These are phyloP conservation scores for Agrochola lota DNA, from an alignment of 2,888 invertebrate species.

Conservation along the genomic window DNA sequence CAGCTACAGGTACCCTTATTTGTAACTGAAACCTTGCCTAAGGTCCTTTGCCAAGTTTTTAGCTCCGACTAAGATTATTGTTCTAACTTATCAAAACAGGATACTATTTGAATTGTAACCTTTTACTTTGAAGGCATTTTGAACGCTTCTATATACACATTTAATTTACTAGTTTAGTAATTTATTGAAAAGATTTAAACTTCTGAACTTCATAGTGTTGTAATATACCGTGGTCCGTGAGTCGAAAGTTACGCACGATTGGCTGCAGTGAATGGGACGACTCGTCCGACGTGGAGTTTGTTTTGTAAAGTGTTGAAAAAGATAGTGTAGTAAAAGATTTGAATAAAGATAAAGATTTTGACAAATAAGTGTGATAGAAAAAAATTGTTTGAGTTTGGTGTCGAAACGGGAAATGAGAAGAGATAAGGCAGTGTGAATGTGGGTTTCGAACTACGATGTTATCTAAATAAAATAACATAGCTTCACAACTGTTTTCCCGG, in stretches of 20 bases:
- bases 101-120: no score
- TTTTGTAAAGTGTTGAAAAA: constrained; percentile 37
- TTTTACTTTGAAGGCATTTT: no score
- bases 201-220: constrained; percentile 26
- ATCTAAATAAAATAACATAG: neutral
- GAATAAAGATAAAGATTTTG: constrained; percentile 9
- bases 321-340: constrained; percentile 22
- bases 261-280: constrained; percentile 46
- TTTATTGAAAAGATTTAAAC: neutral
- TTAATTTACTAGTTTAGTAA: neutral
- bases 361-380: constrained; percentile 8
- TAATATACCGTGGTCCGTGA: constrained; percentile 11
- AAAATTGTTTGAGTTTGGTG: neutral
- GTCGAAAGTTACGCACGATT: constrained; percentile 57
- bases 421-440: neutral
- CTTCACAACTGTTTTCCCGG: neutral
- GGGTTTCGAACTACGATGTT: neutral
- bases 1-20: no score
- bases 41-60: neutral
- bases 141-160: no score
- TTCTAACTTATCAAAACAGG: no score
- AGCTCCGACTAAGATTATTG: neutral
- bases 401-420: neutral
- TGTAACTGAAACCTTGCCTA: no score
- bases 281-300: constrained; percentile 26